Conservation (phyloP, 2,888 invertebrate genomes). For the Asteroscopus sphinx region DNA sequence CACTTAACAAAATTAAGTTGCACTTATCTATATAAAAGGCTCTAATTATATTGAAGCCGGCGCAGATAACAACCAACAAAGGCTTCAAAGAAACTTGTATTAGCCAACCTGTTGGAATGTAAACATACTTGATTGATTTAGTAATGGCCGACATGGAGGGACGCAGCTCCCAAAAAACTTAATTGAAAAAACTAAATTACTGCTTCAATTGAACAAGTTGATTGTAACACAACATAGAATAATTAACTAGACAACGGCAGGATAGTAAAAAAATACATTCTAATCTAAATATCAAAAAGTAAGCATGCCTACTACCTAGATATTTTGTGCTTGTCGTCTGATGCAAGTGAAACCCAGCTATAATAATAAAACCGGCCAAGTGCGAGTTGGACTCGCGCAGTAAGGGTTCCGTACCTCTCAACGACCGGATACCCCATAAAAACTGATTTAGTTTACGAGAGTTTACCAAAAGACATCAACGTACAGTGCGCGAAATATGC, state of each 20-base stretch:
- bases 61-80: not conserved
- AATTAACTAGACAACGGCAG: conserved; percentile 7
- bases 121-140: conserved; percentile 16
- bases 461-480: too few relatives aligned
- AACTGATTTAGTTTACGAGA: too few relatives aligned
- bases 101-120: conserved; percentile 14
- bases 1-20: not conserved
- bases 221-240: not conserved
- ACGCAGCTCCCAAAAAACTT: conserved; percentile 8
- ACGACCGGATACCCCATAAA: too few relatives aligned
- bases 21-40: not conserved
- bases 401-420: too few relatives aligned
- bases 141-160: not conserved
- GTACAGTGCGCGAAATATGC: too few relatives aligned
- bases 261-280: conserved; percentile 2
- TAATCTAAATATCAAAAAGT: too few relatives aligned
- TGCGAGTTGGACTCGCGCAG: too few relatives aligned
- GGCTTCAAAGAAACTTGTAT: not conserved
- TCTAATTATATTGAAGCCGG: not conserved
- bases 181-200: conserved; percentile 22
- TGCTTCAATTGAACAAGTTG: conserved; percentile 3
- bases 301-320: too few relatives aligned
- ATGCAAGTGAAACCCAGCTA: too few relatives aligned
- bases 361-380: too few relatives aligned
- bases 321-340: too few relatives aligned